A percentile compares a stretch with the other conserved stretches of the same genome.
Conservation (phyloP, 2,113 vertebrate species). For the Dasyurus viverrinus region DNA sequence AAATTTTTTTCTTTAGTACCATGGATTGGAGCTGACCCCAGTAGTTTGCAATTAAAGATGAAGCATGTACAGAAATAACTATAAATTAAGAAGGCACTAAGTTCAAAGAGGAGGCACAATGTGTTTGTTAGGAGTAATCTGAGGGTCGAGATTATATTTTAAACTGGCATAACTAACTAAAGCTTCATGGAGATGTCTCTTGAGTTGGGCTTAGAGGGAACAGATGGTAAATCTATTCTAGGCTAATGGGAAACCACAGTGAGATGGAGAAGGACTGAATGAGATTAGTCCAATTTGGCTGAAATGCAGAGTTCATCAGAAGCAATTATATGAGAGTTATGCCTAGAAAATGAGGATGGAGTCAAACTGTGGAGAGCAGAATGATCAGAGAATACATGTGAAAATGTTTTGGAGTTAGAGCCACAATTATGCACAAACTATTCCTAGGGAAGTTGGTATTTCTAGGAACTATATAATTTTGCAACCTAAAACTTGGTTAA, state of each 20-base stretch:
- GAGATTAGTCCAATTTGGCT: not conserved
- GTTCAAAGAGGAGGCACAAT: not conserved
- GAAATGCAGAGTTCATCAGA: not conserved
- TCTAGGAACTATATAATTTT: not conserved
- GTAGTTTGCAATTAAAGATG: not conserved
- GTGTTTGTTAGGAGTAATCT: not conserved
- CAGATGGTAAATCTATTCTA: not conserved
- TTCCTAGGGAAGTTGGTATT: not conserved
- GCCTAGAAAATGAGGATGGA: not conserved
- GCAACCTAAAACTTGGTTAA: not conserved
- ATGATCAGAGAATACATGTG: not conserved
- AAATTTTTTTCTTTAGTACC: not conserved
- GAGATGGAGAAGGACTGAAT: not conserved
- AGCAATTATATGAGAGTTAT: not conserved
- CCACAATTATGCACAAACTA: not conserved
- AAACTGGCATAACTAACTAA: not conserved
- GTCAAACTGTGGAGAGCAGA: not conserved
- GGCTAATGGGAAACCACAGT: not conserved
- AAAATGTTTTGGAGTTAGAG: not conserved
- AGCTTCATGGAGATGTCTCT: not conserved
- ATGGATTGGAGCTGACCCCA: not conserved
- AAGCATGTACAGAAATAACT: not conserved
- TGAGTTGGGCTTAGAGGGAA: not conserved
- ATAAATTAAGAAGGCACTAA: not conserved
- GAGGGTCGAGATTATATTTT: not conserved